Base-by-base conservation (phyloP, 30 jellyfish, hydroid and myxozoan genomes). In the Haliclystus octoradiatus region DNA sequence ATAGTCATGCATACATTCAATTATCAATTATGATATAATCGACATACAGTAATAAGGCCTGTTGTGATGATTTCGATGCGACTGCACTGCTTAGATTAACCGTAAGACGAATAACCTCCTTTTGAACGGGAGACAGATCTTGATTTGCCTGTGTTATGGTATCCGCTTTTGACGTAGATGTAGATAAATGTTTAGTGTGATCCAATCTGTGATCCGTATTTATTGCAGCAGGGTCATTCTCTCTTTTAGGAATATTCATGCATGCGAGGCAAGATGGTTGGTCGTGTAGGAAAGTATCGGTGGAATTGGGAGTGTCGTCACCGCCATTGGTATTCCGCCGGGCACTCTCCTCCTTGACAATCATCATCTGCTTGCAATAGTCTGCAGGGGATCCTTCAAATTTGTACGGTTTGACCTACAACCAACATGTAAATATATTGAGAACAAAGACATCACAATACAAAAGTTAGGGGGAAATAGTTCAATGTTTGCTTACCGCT, bases 21-120 rank as follows among this genome's bases (percentile, higher is more conserved):
- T 9, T 12, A 57, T 19, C 19, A 19, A 40, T 40, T 9, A 9
- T 40, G 1, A 25, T 24, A 0, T 26, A 26, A 32, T 19, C 23
- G 4, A 35, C 95, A 62, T 77, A 81, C 98, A 81, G 57, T 1
- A 90, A 51, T 0, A 90, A 67, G 26, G 87, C 95, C 61, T 90
- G 98, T 31, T 90, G 98, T 0, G 98, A 71, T 3, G 86, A 93
- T 82, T 90, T 90, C 52, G 95, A 81, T 30, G 98, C 93, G 28
- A 90, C 98, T n/a, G 94, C 95, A 61, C 95, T 81, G 80, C 95
- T 90, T 34, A 90, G 81, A 63, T 81, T 90, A 9, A 77, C 92
- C 23, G 81, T 75, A 75, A 79, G 81, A 33, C 94, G 77, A 22
- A 90, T 65, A 13, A 79, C 76, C 50, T 90, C 98, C 50, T 82